Evolutionary conservation across 1,140 invertebrate genomes (phyloP).

Genomic region (Steinernema khuongi): DNA sequence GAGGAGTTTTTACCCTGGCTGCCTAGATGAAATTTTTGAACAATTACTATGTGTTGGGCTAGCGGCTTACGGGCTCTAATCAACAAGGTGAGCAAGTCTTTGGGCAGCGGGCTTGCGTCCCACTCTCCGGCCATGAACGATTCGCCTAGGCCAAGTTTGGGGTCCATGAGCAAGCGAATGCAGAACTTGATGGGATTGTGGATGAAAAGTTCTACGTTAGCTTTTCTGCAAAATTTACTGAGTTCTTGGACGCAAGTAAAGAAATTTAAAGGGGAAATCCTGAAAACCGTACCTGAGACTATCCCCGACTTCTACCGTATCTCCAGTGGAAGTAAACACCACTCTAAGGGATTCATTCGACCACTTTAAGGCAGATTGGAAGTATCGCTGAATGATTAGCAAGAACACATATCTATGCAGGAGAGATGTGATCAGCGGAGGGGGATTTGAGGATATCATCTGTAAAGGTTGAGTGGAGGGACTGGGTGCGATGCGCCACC

Average conservation of each 20-base stretch:
- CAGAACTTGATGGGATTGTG: constrained; percentile 35
- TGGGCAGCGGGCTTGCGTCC: constrained; percentile 36
- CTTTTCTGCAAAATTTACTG: background rate
- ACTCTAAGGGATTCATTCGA: background rate
- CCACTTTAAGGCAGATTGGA: background rate
- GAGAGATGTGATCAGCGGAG: background rate
- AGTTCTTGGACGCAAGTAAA: background rate
- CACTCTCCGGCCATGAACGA: constrained; percentile 47
- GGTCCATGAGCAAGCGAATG: constrained; percentile 32
- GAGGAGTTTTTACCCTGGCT: background rate
- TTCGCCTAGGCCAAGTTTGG: constrained; percentile 42
- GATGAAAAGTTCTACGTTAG: constrained; percentile 25
- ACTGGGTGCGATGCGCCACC: background rate
- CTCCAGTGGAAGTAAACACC: background rate
- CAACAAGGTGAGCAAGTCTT: constrained; percentile 39
- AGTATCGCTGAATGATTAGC: background rate
- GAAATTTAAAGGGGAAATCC: background rate
- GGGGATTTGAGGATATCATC: background rate
- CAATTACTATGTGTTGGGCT: too few species aligned
- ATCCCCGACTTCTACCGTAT: constrained; percentile 4
- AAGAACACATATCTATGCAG: background rate
- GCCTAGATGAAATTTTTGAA: background rate
- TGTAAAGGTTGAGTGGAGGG: background rate
- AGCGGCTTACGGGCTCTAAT: constrained; percentile 30
- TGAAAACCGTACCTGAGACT: background rate